Evolutionary conservation across 2,113 vertebrate species (phyloP).

Genomic region (Clarias magur): DNA sequence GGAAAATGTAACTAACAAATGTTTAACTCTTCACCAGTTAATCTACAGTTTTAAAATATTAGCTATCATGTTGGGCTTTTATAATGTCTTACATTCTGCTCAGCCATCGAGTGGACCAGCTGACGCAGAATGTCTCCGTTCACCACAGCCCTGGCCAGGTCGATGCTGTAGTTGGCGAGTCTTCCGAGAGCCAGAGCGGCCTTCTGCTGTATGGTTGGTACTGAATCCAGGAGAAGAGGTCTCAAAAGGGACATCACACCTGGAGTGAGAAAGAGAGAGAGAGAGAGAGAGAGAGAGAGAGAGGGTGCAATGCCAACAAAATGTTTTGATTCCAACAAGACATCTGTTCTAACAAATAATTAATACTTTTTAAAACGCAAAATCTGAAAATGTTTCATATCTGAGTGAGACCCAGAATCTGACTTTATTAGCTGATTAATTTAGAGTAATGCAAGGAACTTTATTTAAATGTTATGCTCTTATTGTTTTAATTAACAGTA

Average conservation of each 20-base stretch:
- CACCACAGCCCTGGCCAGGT: slow-evolving; percentile 87
- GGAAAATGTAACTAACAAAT: background rate
- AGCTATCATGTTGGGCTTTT: background rate
- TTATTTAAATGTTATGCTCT: no score
- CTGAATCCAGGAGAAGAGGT: slow-evolving; percentile 84
- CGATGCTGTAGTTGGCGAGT: slow-evolving; percentile 85
- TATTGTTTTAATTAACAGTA: no score
- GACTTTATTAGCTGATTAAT: background rate
- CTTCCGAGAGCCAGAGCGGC: slow-evolving; percentile 87
- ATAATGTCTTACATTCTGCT: slow-evolving; percentile 84
- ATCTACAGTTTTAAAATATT: background rate
- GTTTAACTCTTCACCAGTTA: background rate
- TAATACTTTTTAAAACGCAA: no score
- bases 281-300: no score
- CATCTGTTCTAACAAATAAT: no score
- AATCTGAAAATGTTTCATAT: background rate
- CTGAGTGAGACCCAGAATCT: background rate
- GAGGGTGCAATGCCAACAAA: background rate
- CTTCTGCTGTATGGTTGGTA: slow-evolving; percentile 89
- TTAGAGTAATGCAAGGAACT: no score
- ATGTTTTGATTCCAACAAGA: background rate
- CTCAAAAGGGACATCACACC: slow-evolving; percentile 87
- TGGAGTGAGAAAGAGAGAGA: slow-evolving; percentile 56
- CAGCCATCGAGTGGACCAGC: slow-evolving; percentile 81
- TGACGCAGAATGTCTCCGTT: slow-evolving; percentile 88